These are phyloP conservation scores for Cygnus buccinator DNA, from an alignment of 2,113 vertebrate species.

Conservation along the genomic window DNA sequence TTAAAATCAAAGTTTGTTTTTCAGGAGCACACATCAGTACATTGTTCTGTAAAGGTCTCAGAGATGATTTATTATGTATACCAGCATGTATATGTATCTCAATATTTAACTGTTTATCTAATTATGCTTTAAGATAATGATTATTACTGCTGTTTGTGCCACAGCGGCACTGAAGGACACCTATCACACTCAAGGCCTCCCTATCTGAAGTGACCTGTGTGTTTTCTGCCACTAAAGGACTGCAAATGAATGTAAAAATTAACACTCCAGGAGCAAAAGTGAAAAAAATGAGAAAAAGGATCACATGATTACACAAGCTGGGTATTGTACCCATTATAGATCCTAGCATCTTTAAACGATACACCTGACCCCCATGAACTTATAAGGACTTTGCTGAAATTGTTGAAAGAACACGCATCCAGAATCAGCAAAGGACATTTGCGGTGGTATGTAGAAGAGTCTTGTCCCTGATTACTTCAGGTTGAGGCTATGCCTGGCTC, in stretches of 20 bases:
- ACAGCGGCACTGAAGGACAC: not conserved
- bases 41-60: not conserved
- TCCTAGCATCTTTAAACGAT: not conserved
- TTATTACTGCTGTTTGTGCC: not conserved
- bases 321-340: not conserved
- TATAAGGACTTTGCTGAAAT: not conserved
- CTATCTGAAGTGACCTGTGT: not conserved
- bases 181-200: not conserved
- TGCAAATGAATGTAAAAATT: not conserved
- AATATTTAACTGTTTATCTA: not conserved
- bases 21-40: not conserved
- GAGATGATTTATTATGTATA: not conserved
- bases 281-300: not conserved
- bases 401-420: not conserved
- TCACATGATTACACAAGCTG: not conserved
- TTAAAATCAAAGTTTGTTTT: not conserved
- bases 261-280: not conserved
- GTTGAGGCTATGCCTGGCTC: not conserved
- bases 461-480: not conserved
- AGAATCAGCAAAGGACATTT: not conserved
- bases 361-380: not conserved
- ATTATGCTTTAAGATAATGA: not conserved
- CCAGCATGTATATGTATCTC: not conserved
- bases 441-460: not conserved
- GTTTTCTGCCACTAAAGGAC: not conserved